Conservation (phyloP, 2,113 vertebrate genomes). For the Bujurquina vittata region DNA sequence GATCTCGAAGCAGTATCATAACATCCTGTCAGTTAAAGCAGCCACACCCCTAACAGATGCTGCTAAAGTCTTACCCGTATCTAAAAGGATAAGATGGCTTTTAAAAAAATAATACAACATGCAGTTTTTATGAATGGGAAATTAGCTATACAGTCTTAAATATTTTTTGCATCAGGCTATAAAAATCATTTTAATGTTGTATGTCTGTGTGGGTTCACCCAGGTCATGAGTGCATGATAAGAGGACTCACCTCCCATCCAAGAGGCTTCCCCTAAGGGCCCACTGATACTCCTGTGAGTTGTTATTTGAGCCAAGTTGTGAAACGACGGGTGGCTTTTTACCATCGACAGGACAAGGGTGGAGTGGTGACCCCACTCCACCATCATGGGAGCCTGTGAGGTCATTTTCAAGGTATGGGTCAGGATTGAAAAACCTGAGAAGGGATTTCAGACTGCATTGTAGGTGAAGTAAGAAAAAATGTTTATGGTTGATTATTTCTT, state of each 20-base stretch:
- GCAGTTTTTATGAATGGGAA: too few relatives aligned
- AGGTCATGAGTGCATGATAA: neutral
- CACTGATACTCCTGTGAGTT: neutral
- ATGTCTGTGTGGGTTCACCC: too few relatives aligned
- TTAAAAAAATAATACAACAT: too few relatives aligned
- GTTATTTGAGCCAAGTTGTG: neutral
- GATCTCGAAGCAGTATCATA: too few relatives aligned
- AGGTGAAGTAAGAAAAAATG: neutral
- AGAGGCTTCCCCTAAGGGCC: neutral
- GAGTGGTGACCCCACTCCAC: neutral
- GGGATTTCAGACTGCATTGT: neutral
- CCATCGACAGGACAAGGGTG: neutral
- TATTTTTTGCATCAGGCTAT: too few relatives aligned
- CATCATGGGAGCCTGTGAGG: neutral
- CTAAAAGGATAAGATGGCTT: too few relatives aligned
- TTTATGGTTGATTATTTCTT: too few relatives aligned
- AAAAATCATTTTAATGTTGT: too few relatives aligned
- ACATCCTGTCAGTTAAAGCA: too few relatives aligned
- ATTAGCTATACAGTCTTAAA: too few relatives aligned
- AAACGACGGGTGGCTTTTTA: neutral
- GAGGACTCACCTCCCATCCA: neutral
- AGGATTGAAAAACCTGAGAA: neutral
- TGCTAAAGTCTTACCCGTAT: too few relatives aligned
- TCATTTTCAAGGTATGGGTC: neutral
- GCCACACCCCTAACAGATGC: too few relatives aligned